Percentiles rank a stretch among this genome's conserved stretches.
phyloP scores from a whole-genome alignment of 2,797 vertebrate genomes.

The Ctenopoma kingsleyae region DNA sequence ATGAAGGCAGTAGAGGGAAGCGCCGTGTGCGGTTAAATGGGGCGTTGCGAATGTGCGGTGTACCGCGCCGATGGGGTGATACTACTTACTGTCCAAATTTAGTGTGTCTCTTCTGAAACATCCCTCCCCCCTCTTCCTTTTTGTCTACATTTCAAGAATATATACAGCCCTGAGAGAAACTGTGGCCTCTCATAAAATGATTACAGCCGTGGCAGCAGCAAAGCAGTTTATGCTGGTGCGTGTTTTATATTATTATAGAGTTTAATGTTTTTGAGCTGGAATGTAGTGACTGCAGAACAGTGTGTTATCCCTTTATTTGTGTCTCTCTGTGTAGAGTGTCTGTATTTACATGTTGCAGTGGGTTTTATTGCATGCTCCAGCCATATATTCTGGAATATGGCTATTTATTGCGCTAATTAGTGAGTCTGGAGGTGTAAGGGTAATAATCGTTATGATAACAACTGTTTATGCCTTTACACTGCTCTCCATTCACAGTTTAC shows the following conservation, averaged over 20 bases:
- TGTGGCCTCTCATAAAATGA: constrained; percentile 77
- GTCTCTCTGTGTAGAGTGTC: constrained; percentile 32
- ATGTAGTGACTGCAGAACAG: constrained; percentile 55
- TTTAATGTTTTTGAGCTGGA: constrained; percentile 64
- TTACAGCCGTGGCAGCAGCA: constrained; percentile 73
- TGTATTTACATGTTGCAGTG: constrained; percentile 62
- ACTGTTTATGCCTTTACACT: constrained; percentile 78
- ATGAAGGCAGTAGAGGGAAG: constrained; percentile 89
- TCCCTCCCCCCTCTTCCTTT: constrained; percentile 44
- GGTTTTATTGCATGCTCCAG: constrained; percentile 65
- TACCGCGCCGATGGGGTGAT: constrained; percentile 87
- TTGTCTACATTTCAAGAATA: constrained; percentile 77
- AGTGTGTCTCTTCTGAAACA: constrained; percentile 83
- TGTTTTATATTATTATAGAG: constrained; percentile 62
- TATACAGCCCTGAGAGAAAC: constrained; percentile 68
- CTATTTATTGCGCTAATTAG: constrained; percentile 84
- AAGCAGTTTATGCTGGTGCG: constrained; percentile 61
- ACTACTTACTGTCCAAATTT: constrained; percentile 92
- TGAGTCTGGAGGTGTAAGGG: constrained; percentile 80
- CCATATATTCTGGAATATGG: constrained; percentile 76
- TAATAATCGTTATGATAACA: constrained; percentile 85
- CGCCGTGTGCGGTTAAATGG: constrained; percentile 92
- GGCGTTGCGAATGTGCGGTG: constrained; percentile 89
- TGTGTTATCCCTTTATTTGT: constrained; percentile 58
- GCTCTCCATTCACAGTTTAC: constrained; percentile 73